Evolutionary conservation across 2,113 vertebrate genomes (phyloP).

Genomic region (Aptenodytes forsteri): DNA sequence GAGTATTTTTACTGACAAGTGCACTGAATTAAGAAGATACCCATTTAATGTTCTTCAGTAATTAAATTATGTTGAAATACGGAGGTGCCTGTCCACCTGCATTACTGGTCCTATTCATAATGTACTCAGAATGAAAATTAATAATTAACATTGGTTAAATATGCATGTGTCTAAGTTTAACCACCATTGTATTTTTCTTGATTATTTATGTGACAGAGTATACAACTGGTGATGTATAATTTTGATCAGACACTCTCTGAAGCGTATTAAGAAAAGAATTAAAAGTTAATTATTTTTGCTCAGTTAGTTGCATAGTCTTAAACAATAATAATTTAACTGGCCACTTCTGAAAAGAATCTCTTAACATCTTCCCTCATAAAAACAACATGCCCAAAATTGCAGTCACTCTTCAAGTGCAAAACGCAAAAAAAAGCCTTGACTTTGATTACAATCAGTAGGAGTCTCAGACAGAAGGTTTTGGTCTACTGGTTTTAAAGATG

Average conservation of each 20-base stretch:
- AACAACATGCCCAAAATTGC: neutral
- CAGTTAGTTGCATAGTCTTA: neutral
- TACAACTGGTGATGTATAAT: neutral
- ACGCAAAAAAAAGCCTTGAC: neutral
- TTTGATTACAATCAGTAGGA: neutral
- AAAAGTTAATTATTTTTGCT: neutral
- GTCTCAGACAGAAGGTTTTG: neutral
- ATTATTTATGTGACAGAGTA: neutral
- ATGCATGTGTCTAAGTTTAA: neutral
- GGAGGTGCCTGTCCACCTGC: neutral
- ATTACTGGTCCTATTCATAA: neutral
- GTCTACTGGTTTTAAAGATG: neutral
- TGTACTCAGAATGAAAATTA: neutral
- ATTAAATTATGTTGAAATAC: neutral
- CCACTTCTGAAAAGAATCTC: neutral
- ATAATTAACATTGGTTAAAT: neutral
- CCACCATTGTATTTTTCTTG: neutral
- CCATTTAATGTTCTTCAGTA: neutral
- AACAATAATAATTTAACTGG: neutral
- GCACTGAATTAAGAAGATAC: neutral
- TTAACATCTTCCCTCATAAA: neutral
- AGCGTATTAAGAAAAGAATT: neutral
- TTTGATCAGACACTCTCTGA: neutral
- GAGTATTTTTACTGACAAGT: neutral
- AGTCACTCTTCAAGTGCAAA: neutral